Base-by-base conservation (phyloP, 2,797 vertebrate species). In the Mus minutoides region DNA sequence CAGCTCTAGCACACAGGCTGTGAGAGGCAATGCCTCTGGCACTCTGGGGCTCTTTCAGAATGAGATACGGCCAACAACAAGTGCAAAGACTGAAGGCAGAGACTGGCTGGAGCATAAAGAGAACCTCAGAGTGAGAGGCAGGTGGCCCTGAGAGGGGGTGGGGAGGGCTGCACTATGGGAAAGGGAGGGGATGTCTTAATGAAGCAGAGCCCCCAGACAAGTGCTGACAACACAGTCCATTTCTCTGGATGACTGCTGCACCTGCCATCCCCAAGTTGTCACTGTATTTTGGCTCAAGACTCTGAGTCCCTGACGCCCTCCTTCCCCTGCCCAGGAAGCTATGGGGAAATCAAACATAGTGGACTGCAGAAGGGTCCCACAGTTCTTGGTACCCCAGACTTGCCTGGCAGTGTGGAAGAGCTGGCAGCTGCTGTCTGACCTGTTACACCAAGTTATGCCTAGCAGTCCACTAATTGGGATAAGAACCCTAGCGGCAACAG, bases 101-200 rank as follows among this genome's bases (percentile, higher is more conserved):
- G 54, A 76, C 82, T 24, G 24, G 37, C 21, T 84, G 64, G 64
- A 86, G 56, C 71, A 84, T 73, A 87, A 19, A 79, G 94, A 82
- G 89, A 94, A 97, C 92, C 83, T 92, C 90, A 71, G 93, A 96
- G 82, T 64, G 52, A 91, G 76, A 94, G 90, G 83, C 29, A 94
- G 52, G 5, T 12, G 82, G 75, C 21, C 58, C 43, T 40, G 90
- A 88, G 85, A 95, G 90, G 73, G 88, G 31, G 2, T 11, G 79
- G 86, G 29, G 82, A 91, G 6, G 56, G 73, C 60, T n/a, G 19
- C 29, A 24, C 58, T 75, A 37, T 0, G 1, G n/a, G 88, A 83
- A 87, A 89, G 56, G 62, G 3, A 75, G 67, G 9, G 19, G 5
- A 77, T 9, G 19, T 91, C 92, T 90, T 87, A 40, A 91, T 92